Evolutionary conservation across 1,140 invertebrate species (phyloP).

Genomic region (Bombus sylvicola): DNA sequence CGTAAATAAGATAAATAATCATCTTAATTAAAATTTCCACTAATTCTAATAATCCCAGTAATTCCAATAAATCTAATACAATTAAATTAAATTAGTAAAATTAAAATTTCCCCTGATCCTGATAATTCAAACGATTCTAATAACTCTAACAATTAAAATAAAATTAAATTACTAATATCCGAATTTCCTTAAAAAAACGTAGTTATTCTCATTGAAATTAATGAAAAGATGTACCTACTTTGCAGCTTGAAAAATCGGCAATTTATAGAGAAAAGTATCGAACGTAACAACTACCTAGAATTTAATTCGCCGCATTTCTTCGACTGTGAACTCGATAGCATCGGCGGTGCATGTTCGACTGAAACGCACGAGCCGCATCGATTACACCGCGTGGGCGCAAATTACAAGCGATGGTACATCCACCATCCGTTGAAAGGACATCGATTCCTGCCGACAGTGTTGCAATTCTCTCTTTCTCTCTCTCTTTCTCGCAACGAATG

Average conservation of each 20-base stretch:
- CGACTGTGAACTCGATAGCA: constrained; percentile 23
- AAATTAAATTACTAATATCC: too few relatives aligned
- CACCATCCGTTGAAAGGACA: constrained; percentile 50
- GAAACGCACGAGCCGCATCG: constrained; percentile 47
- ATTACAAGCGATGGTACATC: constrained; percentile 77
- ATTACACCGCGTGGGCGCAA: constrained; percentile 74
- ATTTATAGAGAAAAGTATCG: not conserved
- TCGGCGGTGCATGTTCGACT: constrained; percentile 24
- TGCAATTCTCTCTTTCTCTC: constrained; percentile 16
- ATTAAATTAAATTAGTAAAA: too few relatives aligned
- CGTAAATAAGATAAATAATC: too few relatives aligned
- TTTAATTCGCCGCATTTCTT: constrained; percentile 27
- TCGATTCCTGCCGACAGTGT: constrained; percentile 40
- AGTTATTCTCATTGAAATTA: not conserved
- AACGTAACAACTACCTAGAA: not conserved
- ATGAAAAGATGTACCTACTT: not conserved
- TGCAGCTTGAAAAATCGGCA: not conserved
- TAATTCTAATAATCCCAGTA: too few relatives aligned
- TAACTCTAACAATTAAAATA: not conserved
- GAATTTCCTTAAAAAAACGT: not conserved
- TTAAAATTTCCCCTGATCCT: too few relatives aligned
- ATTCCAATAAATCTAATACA: not conserved
- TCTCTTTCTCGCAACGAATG: not conserved
- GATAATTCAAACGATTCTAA: not conserved
- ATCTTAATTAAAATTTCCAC: too few relatives aligned